These are phyloP conservation scores for Sebastes diploproa DNA, from an alignment of 2,797 vertebrate genomes.

Conservation along the genomic window DNA sequence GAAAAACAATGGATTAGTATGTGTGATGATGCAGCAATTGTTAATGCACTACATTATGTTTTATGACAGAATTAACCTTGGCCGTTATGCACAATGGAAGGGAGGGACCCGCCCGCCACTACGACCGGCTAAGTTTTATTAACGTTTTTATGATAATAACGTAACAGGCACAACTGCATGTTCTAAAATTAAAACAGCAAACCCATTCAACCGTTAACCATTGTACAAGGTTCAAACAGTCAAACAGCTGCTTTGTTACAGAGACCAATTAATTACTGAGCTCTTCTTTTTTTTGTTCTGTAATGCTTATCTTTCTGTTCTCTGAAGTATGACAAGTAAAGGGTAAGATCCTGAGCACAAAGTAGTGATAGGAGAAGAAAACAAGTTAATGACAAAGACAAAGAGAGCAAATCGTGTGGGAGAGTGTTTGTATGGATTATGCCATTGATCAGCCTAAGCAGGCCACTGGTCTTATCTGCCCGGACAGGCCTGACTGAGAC, in stretches of 20 bases:
- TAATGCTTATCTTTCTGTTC: conserved; percentile 32
- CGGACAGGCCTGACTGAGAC: conserved; percentile 56
- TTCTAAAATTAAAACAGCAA: conserved; percentile 4
- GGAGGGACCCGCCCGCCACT: background rate
- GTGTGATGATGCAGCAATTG: conserved; percentile 17
- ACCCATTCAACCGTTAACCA: background rate
- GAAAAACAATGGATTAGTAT: conserved; percentile 42
- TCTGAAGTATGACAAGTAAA: conserved; percentile 38
- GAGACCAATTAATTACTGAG: conserved; percentile 30
- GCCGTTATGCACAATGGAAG: conserved; percentile 1
- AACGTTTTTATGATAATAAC: background rate
- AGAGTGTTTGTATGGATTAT: conserved; percentile 58
- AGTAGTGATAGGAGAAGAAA: conserved; percentile 31
- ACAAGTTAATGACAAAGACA: conserved; percentile 65
- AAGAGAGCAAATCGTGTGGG: conserved; percentile 44
- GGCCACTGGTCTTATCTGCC: conserved; percentile 67
- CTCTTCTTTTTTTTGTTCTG: conserved; percentile 12
- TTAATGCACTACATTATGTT: conserved; percentile 28
- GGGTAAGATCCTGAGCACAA: conserved; percentile 12
- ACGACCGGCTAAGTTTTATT: background rate
- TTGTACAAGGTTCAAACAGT: conserved; percentile 18
- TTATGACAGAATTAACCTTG: conserved; percentile 43
- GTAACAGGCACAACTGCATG: background rate
- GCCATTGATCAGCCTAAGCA: conserved; percentile 68
- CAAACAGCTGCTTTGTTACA: conserved; percentile 5